Evolutionary conservation across 2,888 invertebrate genomes (phyloP), one percentile per base, ranked within the genome.

Genomic region (Osedax frankpressi): DNA sequence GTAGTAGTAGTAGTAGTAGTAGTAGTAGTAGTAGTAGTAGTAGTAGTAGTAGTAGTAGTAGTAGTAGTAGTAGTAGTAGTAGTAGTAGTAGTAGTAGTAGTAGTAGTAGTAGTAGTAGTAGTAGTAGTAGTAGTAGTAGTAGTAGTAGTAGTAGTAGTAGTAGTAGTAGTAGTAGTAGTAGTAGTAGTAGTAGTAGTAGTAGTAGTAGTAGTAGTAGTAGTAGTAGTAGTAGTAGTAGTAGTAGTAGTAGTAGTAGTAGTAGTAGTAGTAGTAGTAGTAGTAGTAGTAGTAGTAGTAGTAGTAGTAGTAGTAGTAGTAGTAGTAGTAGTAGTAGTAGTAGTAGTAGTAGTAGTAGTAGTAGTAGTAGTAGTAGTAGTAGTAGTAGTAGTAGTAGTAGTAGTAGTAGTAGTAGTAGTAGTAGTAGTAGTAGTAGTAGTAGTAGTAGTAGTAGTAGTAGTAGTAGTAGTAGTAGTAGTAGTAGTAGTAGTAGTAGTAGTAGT

Each of bases 21-120:
- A 65, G 59, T 2, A 71, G 74, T 69, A 72, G 73, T 26, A 76
- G 76, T 2, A 70, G 59, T 0, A 65, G 71, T 1, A 65, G 69
- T 0, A 71, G 62, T 65, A 65, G 73, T 71, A 73, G 73, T 71
- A 73, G 69, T 71, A 73, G 73, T 71, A 73, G 73, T 71, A 73
- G 1, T 71, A 73, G 69, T 71, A 73, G 69, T 71, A 73, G 73
- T 73, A 27, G 73, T 73, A 73, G 73, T 73, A 71, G 73, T 73
- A 71, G 73, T 73, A 73, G 73, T 71, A 71, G 73, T 73, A 70
- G 70, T 0, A 72, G 73, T 71, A 28, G 73, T 72, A 72, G 69
- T 73, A 71, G 73, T 71, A 71, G 73, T 71, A 71, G 73, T 71
- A 73, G 67, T 19, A 25, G 30, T 25, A 72, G 68, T 2, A 71